Conservation (phyloP, 92 coral and sea anemone species). For the Ricordea florida region DNA sequence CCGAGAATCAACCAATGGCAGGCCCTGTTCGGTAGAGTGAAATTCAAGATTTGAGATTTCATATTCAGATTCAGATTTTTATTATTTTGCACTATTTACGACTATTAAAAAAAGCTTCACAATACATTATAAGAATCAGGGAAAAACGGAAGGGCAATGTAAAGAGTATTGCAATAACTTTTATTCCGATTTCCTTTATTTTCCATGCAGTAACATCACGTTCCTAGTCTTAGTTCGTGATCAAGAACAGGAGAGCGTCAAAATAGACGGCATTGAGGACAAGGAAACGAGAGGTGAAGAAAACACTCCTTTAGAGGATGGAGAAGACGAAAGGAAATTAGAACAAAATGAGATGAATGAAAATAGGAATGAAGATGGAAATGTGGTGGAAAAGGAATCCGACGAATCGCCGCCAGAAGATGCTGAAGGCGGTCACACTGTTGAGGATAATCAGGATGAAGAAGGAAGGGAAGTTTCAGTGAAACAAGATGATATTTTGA, state of each 20-base stretch:
- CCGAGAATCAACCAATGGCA: no score
- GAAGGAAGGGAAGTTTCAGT: slow-evolving; percentile 12
- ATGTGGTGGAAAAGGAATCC: not conserved
- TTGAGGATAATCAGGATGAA: slow-evolving; percentile 13
- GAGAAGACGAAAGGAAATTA: not conserved
- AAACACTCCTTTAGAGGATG: not conserved
- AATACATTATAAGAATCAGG: no score
- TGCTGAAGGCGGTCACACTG: not conserved
- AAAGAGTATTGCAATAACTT: not conserved
- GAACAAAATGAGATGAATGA: not conserved
- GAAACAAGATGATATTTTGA: slow-evolving; percentile 27
- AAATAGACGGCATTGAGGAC: not conserved
- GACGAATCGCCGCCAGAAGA: slow-evolving; percentile 39
- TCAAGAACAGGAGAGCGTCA: not conserved
- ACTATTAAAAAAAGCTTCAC: not conserved
- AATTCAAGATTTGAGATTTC: no score
- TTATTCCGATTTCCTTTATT: not conserved
- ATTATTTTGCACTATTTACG: no score
- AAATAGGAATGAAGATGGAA: slow-evolving; percentile 7
- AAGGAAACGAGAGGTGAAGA: not conserved
- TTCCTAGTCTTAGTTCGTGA: not conserved
- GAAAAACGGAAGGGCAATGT: not conserved
- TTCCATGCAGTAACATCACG: not conserved
- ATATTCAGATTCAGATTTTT: no score
- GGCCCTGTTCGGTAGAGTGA: no score